phyloP scores from a whole-genome alignment of 2,888 invertebrate species.

The Bugulina stolonifera region DNA sequence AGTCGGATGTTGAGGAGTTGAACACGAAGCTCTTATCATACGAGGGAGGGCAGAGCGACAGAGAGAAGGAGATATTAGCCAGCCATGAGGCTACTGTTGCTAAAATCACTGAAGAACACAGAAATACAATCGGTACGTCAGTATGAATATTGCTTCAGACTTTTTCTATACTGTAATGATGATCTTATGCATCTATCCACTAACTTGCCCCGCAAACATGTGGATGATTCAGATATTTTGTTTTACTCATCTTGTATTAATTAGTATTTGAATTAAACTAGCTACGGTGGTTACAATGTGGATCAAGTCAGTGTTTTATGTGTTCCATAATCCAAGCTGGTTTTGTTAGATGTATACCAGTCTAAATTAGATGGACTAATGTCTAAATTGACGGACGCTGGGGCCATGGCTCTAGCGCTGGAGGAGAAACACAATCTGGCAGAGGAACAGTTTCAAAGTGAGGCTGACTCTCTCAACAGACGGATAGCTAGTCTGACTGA shows the following conservation, averaged over 20 bases:
- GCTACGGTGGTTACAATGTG: no score
- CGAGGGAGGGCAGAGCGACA: neutral
- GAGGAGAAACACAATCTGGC: slow-evolving; percentile 1
- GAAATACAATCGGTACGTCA: slow-evolving; percentile 1
- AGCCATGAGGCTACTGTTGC: neutral
- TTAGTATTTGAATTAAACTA: no score
- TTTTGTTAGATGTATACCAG: slow-evolving; percentile 4
- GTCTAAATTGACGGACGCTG: neutral
- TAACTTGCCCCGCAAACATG: no score
- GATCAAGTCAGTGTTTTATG: no score
- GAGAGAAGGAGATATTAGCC: neutral
- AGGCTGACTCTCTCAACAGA: slow-evolving; percentile 6
- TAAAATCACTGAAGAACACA: neutral
- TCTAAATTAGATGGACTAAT: neutral
- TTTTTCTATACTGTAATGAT: no score
- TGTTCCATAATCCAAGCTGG: no score
- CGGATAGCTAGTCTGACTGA: neutral
- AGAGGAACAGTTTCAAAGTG: slow-evolving; percentile 17
- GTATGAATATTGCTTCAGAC: no score
- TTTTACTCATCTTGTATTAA: no score
- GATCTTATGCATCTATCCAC: no score
- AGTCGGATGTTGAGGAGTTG: neutral
- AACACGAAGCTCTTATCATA: neutral
- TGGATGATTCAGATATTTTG: no score
- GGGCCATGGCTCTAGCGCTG: neutral